A percentile compares a stretch with the other conserved stretches of the same genome.
Evolutionary conservation across 2,888 invertebrate genomes (phyloP).

Genomic region (Onchidella celtica): DNA sequence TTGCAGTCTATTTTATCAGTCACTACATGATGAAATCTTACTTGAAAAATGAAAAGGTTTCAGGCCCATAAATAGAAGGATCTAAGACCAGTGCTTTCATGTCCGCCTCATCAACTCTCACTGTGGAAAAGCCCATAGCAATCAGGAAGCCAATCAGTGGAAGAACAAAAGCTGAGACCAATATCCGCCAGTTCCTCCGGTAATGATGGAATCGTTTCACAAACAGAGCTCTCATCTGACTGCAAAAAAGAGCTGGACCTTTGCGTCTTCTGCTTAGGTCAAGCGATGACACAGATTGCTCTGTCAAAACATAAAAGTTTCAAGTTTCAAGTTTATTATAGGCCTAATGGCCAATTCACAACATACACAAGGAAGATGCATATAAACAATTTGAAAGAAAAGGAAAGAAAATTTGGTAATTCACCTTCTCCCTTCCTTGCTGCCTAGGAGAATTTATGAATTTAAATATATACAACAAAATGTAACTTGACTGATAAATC

Average conservation of each 20-base stretch:
- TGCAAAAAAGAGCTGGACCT: constrained; percentile 56
- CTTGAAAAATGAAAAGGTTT: constrained; percentile 72
- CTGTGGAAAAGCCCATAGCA: constrained; percentile 77
- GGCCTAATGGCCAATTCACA: no score
- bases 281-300: neutral
- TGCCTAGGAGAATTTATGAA: no score
- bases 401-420: no score
- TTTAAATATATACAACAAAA: no score
- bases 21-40: constrained; percentile 53
- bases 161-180: constrained; percentile 76
- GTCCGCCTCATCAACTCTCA: constrained; percentile 68
- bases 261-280: constrained; percentile 11
- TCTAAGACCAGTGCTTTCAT: constrained; percentile 73
- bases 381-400: no score
- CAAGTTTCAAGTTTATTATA: no score
- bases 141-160: constrained; percentile 78
- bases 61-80: constrained; percentile 77
- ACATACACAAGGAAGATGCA: no score
- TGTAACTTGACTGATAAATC: no score
- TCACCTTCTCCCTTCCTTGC: no score
- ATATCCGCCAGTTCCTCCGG: constrained; percentile 75
- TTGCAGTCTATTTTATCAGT: neutral
- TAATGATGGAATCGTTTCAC: constrained; percentile 79
- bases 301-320: constrained; percentile 12
- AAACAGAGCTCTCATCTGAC: constrained; percentile 74